Conservation (phyloP, 2,797 vertebrate genomes). For the Euphonia xanthogaster region DNA sequence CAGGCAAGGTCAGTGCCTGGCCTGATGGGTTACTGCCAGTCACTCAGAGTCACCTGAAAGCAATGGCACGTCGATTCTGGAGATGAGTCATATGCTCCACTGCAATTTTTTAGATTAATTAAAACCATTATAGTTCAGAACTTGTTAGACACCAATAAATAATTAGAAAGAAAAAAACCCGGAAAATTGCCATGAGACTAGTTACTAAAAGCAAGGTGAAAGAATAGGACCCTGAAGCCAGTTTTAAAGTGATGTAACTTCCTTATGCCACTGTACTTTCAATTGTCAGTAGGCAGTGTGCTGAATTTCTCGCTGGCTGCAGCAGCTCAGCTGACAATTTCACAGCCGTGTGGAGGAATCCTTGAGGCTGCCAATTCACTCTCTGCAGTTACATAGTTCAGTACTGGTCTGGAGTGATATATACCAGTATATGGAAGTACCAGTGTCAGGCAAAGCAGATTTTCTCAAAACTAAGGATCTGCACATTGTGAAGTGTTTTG, state of each 20-base stretch:
- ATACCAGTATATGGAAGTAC: neutral
- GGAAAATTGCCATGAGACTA: neutral
- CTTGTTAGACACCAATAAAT: neutral
- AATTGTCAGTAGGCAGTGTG: neutral
- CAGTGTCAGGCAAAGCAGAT: neutral
- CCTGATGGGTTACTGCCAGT: neutral
- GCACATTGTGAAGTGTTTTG: neutral
- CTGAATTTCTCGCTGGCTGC: neutral
- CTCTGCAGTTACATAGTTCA: neutral
- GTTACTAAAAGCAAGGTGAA: neutral
- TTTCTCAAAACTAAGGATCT: neutral
- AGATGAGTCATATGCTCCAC: neutral
- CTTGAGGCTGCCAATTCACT: neutral
- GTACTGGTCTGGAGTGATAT: fast-evolving
- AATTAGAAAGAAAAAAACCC: neutral
- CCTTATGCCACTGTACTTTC: neutral
- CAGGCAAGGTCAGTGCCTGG: neutral
- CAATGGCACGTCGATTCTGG: neutral
- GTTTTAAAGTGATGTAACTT: neutral
- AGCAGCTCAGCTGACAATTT: neutral
- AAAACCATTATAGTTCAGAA: neutral
- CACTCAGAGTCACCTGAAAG: neutral
- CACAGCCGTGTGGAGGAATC: neutral
- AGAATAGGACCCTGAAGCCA: neutral
- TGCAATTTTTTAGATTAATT: neutral